Percentiles rank a stretch among this genome's conserved stretches.
These are phyloP conservation scores for Myotis findleyi DNA, from an alignment of 2,797 vertebrate genomes.

Conservation along the genomic window DNA sequence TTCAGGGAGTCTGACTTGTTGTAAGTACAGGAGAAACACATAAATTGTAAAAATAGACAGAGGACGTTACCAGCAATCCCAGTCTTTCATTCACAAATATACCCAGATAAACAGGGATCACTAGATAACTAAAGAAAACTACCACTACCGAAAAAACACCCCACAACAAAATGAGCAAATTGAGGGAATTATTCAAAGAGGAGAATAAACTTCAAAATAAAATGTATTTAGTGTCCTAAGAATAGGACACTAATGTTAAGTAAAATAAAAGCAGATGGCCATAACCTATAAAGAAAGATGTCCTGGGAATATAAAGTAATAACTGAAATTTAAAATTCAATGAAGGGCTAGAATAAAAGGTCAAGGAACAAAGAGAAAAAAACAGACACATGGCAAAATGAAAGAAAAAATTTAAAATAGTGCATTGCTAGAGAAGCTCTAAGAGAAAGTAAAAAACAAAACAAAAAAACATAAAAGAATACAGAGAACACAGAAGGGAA, in stretches of 20 bases:
- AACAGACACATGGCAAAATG: neutral
- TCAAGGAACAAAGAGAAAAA: neutral
- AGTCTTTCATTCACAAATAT: neutral
- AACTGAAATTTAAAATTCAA: slow-evolving; percentile 43
- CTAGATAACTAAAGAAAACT: neutral
- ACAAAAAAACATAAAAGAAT: neutral
- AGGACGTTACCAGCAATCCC: neutral
- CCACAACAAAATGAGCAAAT: neutral
- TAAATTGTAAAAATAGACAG: neutral
- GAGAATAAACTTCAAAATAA: neutral
- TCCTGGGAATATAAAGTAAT: slow-evolving; percentile 33
- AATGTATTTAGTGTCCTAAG: neutral
- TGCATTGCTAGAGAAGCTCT: neutral
- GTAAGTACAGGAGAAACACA: neutral
- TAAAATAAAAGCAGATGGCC: neutral
- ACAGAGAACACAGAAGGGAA: neutral
- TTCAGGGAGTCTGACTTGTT: neutral
- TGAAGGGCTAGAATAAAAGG: neutral
- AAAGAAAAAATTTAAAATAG: slow-evolving; percentile 22
- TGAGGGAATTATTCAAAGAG: neutral
- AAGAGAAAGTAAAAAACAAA: neutral
- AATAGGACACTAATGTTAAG: neutral
- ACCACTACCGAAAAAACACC: neutral
- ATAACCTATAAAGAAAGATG: neutral
- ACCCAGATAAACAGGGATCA: neutral